Evolutionary conservation across 1,140 invertebrate species (phyloP), one percentile per base, ranked within the genome.

Genomic region (Orchesella cincta): DNA sequence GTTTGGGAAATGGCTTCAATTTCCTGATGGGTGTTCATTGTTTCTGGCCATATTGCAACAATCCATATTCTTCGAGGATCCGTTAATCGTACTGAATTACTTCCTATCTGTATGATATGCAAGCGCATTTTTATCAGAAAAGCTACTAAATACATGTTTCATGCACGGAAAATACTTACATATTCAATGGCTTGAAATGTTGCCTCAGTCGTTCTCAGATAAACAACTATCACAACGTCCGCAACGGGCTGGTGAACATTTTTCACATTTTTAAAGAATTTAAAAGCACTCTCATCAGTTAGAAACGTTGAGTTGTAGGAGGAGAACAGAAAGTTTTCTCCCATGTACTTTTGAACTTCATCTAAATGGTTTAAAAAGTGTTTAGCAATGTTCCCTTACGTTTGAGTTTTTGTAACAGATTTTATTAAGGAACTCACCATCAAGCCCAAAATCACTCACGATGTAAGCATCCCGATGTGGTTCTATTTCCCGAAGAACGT

Each of bases 41-140:
- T 16, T 14, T 5, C 12, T 31, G 62, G 62, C 62, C 62, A 67
- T 8, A 67, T 67, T 2, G 33, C 31, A 14, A 67, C 29, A 2
- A 33, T 23, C 62, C 62, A 67, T 2, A 67, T 31, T 33, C 62
- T 29, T 26, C 23, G 62, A 67, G 33, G 8, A 31, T 8, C 23
- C 28, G 8, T 8, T 16, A 67, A n/a, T 8, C 12, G 28, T 67
- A 18, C 31, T 3, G 12, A 31, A 31, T 12, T 5, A 29, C n/a
- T 67, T 67, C 62, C 62, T 5, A 67, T 67, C 62, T 67, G 5
- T n/a, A 67, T 31, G n/a, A n/a, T n/a, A n/a, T n/a, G n/a, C n/a
- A n/a, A n/a, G n/a, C n/a, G n/a, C n/a, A n/a, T n/a, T n/a, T n/a
- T n/a, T n/a, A n/a, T n/a, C n/a, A n/a, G n/a, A n/a, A n/a, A n/a